phyloP scores from a whole-genome alignment of 2,113 vertebrate genomes.

The Scolopax mira region DNA sequence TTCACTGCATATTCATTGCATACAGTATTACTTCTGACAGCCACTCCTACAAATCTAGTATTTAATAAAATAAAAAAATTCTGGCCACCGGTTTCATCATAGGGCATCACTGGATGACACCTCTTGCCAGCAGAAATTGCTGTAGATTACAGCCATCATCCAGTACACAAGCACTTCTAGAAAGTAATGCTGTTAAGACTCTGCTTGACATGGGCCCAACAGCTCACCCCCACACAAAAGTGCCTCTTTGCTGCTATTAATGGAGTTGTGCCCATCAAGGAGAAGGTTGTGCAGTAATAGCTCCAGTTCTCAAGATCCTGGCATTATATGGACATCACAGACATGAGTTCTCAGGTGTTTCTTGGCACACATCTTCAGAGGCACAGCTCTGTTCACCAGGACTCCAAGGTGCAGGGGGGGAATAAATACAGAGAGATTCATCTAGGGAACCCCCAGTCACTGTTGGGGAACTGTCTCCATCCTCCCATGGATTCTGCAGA shows the following conservation, averaged over 20 bases:
- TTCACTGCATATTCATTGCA: background rate
- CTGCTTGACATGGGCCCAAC: background rate
- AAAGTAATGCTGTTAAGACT: background rate
- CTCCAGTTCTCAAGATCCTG: background rate
- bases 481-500: background rate
- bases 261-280: fast-evolving
- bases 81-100: background rate
- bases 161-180: background rate
- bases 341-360: background rate
- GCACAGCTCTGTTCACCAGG: background rate
- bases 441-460: background rate
- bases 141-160: background rate
- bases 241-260: background rate
- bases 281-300: background rate
- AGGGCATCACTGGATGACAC: background rate
- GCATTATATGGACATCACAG: background rate
- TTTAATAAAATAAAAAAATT: background rate
- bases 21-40: background rate
- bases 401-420: background rate
- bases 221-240: background rate
- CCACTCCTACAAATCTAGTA: background rate
- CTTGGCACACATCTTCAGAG: background rate
- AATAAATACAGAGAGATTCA: background rate
- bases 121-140: background rate
- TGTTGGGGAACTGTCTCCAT: background rate